These are phyloP conservation scores for Gallinago nigripennis DNA, from an alignment of 2,797 vertebrate genomes.

Conservation along the genomic window DNA sequence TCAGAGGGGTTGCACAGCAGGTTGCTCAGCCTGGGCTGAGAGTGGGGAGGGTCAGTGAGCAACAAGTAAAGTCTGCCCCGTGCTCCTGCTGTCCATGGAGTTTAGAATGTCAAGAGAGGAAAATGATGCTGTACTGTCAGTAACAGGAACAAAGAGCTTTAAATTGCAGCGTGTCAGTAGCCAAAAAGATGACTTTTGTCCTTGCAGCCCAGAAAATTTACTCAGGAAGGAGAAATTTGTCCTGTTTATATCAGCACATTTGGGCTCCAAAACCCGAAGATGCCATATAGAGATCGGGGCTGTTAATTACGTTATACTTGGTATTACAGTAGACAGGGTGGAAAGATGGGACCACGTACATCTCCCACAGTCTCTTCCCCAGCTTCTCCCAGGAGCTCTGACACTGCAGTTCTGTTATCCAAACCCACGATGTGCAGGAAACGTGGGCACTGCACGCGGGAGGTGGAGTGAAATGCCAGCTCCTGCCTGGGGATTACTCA, in stretches of 20 bases:
- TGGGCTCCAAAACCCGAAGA: neutral
- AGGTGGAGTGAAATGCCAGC: constrained; percentile 51
- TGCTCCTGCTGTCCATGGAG: neutral
- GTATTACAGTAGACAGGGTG: neutral
- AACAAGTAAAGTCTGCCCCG: neutral
- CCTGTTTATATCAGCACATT: neutral
- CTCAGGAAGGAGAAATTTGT: neutral
- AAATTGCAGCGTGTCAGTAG: neutral
- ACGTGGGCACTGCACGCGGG: constrained; percentile 17
- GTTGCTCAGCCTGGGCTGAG: neutral
- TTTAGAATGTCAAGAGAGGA: neutral
- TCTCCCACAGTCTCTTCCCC: constrained; percentile 7
- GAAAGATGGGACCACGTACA: neutral
- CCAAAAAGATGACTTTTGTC: neutral
- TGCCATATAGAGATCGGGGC: neutral
- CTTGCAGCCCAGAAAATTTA: neutral
- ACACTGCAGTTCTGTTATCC: neutral
- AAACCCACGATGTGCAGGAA: constrained; percentile 25
- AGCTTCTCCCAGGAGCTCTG: constrained; percentile 15
- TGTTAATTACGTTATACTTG: neutral
- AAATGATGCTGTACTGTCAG: neutral
- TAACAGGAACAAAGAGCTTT: neutral
- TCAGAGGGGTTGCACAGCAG: neutral
- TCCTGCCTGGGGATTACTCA: constrained; percentile 56
- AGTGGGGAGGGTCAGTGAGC: neutral